These are phyloP conservation scores for Nephrocerus scutellatus DNA, from an alignment of 2,888 invertebrate genomes.

Conservation along the genomic window DNA sequence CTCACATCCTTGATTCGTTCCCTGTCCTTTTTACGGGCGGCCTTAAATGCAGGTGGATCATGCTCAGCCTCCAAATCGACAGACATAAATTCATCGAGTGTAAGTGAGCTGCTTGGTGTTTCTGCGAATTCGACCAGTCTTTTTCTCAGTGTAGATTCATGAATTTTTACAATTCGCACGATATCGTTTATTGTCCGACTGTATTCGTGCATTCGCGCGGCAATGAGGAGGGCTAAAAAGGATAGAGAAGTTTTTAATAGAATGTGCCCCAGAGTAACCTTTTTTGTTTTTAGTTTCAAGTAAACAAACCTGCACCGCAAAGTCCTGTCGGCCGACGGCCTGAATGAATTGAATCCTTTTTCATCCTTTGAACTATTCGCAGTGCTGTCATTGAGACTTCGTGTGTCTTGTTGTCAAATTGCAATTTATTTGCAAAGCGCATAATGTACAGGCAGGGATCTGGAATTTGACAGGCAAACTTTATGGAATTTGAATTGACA, in stretches of 20 bases:
- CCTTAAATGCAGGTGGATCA: conserved; percentile 89
- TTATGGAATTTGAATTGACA: background rate
- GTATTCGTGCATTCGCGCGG: conserved; percentile 88
- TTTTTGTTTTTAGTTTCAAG: background rate
- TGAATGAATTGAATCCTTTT: conserved; percentile 93
- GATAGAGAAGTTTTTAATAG: too few species aligned
- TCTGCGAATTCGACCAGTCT: conserved; percentile 91
- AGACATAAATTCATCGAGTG: conserved; percentile 93
- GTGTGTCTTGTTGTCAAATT: conserved; percentile 87
- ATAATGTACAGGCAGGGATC: conserved; percentile 95
- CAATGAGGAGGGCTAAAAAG: conserved; percentile 76
- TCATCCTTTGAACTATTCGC: conserved; percentile 93
- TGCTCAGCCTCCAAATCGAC: conserved; percentile 94
- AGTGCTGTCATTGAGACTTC: conserved; percentile 93
- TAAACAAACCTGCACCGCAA: conserved; percentile 82
- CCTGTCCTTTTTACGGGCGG: conserved; percentile 80
- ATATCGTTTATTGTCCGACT: conserved; percentile 79
- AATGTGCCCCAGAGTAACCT: too few species aligned
- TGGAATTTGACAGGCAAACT: conserved; percentile 40
- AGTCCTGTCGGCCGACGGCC: conserved; percentile 94
- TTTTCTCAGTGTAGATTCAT: conserved; percentile 87
- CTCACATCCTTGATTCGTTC: conserved; percentile 71
- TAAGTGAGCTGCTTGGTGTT: conserved; percentile 90
- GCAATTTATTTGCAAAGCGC: conserved; percentile 87
- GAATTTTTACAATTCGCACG: conserved; percentile 90